A percentile compares a stretch with the other conserved stretches of the same genome.
Evolutionary conservation across 2,797 vertebrate genomes (phyloP).

Genomic region (Pseudopleuronectes americanus): DNA sequence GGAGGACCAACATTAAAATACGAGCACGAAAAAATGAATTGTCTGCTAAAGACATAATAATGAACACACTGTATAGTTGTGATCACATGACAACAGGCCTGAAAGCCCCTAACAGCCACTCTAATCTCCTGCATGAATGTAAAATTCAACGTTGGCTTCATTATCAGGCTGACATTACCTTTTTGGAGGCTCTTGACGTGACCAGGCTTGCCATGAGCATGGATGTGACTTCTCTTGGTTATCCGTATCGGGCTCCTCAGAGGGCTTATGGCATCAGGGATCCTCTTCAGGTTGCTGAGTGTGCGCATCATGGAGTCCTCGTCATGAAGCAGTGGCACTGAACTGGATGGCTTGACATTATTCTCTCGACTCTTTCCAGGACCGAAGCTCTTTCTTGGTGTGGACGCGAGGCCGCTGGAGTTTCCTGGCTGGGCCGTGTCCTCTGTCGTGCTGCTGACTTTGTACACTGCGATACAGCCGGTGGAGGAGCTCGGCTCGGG

Average conservation of each 20-base stretch:
- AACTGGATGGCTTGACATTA: slow-evolving; percentile 57
- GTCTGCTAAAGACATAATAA: too few species aligned
- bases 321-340: slow-evolving; percentile 79
- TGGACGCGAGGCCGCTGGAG: slow-evolving; percentile 14
- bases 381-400: slow-evolving; percentile 61
- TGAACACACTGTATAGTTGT: too few species aligned
- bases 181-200: slow-evolving; percentile 87
- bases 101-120: too few species aligned
- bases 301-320: slow-evolving; percentile 94
- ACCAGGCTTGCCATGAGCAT: slow-evolving; percentile 81
- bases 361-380: slow-evolving; percentile 69
- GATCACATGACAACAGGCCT: too few species aligned
- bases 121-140: too few species aligned
- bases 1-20: too few species aligned
- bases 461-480: slow-evolving; percentile 51
- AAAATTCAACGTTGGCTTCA: too few species aligned
- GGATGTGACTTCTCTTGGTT: slow-evolving; percentile 79
- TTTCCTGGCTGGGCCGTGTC: slow-evolving; percentile 32
- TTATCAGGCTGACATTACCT: slow-evolving; percentile 79
- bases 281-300: slow-evolving; percentile 87
- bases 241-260: slow-evolving; percentile 91
- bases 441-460: slow-evolving; percentile 71
- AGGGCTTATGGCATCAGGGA: slow-evolving; percentile 94
- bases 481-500: slow-evolving; percentile 41
- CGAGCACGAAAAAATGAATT: too few species aligned